Conservation (phyloP, 1,140 invertebrate species). For the Drosophila neocordata region DNA sequence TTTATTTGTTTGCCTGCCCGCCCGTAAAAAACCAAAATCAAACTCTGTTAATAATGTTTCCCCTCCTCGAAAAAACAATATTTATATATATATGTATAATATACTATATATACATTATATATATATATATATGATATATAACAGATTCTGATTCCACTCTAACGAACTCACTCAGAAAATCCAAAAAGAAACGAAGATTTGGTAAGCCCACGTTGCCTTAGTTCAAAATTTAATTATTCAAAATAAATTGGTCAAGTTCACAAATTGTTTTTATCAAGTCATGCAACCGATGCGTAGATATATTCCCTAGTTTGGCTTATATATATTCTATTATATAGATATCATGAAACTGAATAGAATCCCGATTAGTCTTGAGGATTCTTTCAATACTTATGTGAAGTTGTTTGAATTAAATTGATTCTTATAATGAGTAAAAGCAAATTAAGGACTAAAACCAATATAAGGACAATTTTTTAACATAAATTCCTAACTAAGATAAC, state of each 20-base stretch:
- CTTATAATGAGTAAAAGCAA: too few species aligned
- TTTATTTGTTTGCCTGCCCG: conserved; percentile 47
- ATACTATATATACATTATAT: conserved; percentile 20
- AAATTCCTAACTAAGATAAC: too few species aligned
- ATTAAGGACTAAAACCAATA: too few species aligned
- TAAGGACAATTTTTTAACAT: too few species aligned
- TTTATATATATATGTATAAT: conserved; percentile 24
- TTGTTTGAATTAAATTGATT: too few species aligned
- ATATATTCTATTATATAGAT: too few species aligned
- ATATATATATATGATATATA: conserved; percentile 40
- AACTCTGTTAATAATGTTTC: too few species aligned
- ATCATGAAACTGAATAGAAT: too few species aligned
- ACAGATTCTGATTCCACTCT: conserved; percentile 81
- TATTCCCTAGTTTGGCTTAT: too few species aligned
- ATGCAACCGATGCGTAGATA: neutral
- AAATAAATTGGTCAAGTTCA: conserved; percentile 44
- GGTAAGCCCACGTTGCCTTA: conserved; percentile 62
- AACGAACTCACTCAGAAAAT: conserved; percentile 82
- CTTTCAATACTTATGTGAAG: too few species aligned
- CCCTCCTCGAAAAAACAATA: conserved; percentile 3
- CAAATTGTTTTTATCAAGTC: neutral
- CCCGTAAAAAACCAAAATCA: conserved; percentile 7
- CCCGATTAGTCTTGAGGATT: too few species aligned
- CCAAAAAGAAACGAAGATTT: conserved; percentile 82
- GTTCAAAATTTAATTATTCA: conserved; percentile 27